Evolutionary conservation across 2,797 vertebrate genomes (phyloP), one percentile per base, ranked within the genome.

Genomic region (Cercopithecus hamlyni): DNA sequence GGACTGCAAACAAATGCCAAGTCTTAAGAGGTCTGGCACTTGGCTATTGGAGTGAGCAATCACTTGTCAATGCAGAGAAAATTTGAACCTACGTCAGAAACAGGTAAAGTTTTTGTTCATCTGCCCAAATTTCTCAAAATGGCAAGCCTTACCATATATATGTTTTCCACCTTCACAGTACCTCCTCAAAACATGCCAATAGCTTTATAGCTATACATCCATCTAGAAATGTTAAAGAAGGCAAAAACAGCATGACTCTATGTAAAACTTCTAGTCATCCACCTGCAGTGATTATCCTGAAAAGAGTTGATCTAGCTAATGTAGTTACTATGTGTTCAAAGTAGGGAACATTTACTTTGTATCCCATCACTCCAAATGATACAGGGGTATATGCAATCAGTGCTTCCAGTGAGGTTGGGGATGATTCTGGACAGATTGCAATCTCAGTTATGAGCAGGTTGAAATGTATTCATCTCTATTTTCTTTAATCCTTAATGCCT

Each of bases 231-330:
- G 98, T 99, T 92, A 98, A 97, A 94, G 98, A 99, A 98, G 98
- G 99, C 84, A 98, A 99, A 97, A 99, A 98, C 58, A 76, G 99
- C 97, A 99, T 98, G 4, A 98, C 99, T 82, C 98, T 90, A 81
- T 99, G 98, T 97, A 98, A 92, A 30, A 98, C 96, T 4, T 96
- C 98, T 93, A 99, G 98, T 97, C 99, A 98, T 81, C 98, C 98
- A 0, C 98, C 97, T 1, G 97, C 99, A 39, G 96, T 97, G 3
- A 97, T 98, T 55, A 93, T 98, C 41, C 98, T 99, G 96, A 99
- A 97, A 98, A 99, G 99, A 95, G 64, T 98, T 79, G 41, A 93
- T 93, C 73, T 93, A 93, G 96, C 95, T 91, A 98, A 98, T 20
- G 98, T 98, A 88, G 95, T 96, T 7, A 97, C 98, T 96, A 80